phyloP scores from a whole-genome alignment of 2,797 vertebrate genomes.

The Cyclopterus lumpus region DNA sequence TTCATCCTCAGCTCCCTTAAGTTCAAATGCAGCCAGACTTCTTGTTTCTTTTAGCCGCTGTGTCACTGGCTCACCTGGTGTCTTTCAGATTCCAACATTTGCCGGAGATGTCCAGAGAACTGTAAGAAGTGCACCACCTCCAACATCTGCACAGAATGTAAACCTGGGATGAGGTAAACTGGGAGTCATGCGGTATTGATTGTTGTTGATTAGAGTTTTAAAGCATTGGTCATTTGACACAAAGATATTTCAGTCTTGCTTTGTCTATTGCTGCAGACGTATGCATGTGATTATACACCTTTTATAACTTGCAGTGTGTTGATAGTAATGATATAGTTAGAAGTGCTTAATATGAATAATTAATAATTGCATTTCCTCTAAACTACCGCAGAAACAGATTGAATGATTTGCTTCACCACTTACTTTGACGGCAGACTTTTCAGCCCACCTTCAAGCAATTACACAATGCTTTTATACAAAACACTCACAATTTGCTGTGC shows the following conservation, averaged over 20 bases:
- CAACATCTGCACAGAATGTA: constrained; percentile 94
- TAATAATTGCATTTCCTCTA: neutral
- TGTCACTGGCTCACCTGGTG: constrained; percentile 37
- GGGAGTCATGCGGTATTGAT: neutral
- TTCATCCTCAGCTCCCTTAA: constrained; percentile 17
- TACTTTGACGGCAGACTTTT: neutral
- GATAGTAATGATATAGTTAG: too few species aligned
- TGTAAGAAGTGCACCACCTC: constrained; percentile 91
- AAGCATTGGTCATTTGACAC: neutral
- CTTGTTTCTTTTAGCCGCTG: constrained; percentile 42
- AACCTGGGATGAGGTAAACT: constrained; percentile 91
- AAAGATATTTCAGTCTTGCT: neutral
- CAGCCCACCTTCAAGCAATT: neutral
- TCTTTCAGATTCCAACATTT: constrained; percentile 90
- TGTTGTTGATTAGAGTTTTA: constrained; percentile 8
- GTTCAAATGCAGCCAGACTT: constrained; percentile 31
- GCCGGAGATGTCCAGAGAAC: constrained; percentile 93
- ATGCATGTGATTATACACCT: constrained; percentile 2
- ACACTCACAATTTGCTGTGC: neutral
- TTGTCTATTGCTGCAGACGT: neutral
- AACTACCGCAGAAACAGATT: neutral
- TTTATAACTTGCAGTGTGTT: neutral
- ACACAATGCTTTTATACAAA: neutral
- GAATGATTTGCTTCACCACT: constrained; percentile 1
- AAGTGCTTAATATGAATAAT: neutral